phyloP scores from a whole-genome alignment of 2,888 invertebrate species.

The Nezara viridula region DNA sequence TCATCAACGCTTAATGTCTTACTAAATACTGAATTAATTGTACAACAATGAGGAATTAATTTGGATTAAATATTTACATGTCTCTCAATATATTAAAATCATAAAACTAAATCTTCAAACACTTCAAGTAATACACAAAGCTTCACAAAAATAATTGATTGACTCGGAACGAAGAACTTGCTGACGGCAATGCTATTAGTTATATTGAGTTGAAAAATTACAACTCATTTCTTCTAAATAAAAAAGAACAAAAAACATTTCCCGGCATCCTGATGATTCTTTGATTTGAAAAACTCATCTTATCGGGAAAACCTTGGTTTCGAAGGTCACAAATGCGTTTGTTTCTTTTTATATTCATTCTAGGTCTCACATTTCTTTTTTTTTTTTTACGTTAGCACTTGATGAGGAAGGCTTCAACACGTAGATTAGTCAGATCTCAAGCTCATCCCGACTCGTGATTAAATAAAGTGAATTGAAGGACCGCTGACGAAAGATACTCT shows the following conservation, averaged over 20 bases:
- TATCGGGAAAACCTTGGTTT: constrained; percentile 23
- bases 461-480: background rate
- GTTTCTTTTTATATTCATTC: background rate
- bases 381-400: background rate
- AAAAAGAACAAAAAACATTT: constrained; percentile 3
- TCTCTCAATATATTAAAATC: no score
- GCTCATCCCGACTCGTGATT: background rate
- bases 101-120: background rate
- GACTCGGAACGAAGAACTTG: background rate
- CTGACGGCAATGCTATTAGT: background rate
- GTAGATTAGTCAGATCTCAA: background rate
- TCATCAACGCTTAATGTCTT: no score
- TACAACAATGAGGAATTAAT: no score
- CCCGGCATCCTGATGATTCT: constrained; percentile 7
- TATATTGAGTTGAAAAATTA: background rate
- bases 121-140: background rate
- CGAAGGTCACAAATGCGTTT: background rate
- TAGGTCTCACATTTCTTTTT: background rate
- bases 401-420: background rate
- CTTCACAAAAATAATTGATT: background rate
- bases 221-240: background rate
- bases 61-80: no score
- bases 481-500: background rate
- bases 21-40: no score
- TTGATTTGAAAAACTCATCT: constrained; percentile 11